These are phyloP conservation scores for Hoplostethus mediterraneus DNA, from an alignment of 2,797 vertebrate species.

Conservation along the genomic window DNA sequence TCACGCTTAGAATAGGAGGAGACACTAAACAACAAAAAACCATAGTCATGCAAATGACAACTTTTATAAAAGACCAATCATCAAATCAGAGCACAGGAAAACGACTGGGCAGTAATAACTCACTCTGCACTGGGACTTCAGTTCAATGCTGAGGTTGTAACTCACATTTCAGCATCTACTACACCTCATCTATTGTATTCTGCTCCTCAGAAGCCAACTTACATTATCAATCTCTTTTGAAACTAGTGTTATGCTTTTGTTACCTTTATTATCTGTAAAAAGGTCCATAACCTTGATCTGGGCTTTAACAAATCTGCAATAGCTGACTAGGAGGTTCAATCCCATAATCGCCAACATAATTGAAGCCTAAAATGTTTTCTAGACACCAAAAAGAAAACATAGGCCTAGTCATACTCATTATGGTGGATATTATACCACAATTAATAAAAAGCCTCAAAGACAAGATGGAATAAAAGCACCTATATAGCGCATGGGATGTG, in stretches of 20 bases:
- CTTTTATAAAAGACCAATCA: too few species aligned
- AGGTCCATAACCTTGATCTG: too few species aligned
- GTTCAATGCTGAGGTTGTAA: background rate
- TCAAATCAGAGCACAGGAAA: too few species aligned
- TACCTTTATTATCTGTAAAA: background rate
- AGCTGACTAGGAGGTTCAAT: background rate
- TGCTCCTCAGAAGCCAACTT: background rate
- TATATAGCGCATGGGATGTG: conserved; percentile 26
- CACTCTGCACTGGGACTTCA: background rate
- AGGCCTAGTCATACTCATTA: too few species aligned
- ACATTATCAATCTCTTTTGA: background rate
- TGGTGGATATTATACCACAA: background rate
- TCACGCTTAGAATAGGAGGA: too few species aligned
- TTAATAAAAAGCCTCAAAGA: background rate
- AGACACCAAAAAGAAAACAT: background rate
- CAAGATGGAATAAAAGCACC: background rate
- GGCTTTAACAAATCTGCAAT: background rate
- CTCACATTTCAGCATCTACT: background rate
- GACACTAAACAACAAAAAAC: too few species aligned
- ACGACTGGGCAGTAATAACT: background rate
- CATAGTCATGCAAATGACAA: too few species aligned
- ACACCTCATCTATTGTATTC: background rate
- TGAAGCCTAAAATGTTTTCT: background rate
- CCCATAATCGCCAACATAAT: background rate
- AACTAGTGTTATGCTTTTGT: background rate